A percentile compares a stretch with the other conserved stretches of the same genome.
Evolutionary conservation across 2,797 vertebrate genomes (phyloP).

Genomic region (Remorina albescens): DNA sequence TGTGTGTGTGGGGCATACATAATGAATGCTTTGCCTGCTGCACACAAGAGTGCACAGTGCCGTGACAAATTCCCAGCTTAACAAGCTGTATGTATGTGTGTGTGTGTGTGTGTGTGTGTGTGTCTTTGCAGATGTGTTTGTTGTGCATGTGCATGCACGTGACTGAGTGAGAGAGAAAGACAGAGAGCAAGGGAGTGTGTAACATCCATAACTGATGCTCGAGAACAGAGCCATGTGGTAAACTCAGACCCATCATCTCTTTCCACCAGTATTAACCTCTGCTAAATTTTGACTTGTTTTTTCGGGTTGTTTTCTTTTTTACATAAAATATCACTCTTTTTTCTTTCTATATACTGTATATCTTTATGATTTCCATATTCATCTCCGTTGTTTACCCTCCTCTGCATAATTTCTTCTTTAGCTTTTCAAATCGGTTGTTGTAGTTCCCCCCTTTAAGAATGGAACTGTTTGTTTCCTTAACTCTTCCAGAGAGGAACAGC

Average conservation of each 20-base stretch:
- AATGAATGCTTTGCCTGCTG: conserved; percentile 74
- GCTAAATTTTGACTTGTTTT: conserved; percentile 22
- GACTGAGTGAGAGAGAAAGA: conserved; percentile 35
- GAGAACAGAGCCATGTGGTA: conserved; percentile 41
- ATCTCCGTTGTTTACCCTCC: conserved; percentile 3
- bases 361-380: conserved; percentile 8
- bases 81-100: conserved; percentile 55
- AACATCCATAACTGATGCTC: conserved; percentile 55
- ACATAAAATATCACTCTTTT: not conserved
- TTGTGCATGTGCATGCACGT: conserved; percentile 5
- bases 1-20: conserved; percentile 72
- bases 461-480: conserved; percentile 73
- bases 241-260: conserved; percentile 36
- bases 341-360: not conserved
- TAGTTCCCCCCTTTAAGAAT: conserved; percentile 37
- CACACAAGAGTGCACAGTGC: conserved; percentile 59
- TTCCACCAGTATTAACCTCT: conserved; percentile 33
- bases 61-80: conserved; percentile 71
- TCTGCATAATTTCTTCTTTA: not conserved
- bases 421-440: conserved; percentile 31
- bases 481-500: conserved; percentile 62
- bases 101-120: conserved; percentile 31
- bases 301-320: too few relatives aligned
- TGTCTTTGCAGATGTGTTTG: too few relatives aligned
- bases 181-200: conserved; percentile 16